Conservation (phyloP, 64 coral and sea anemone genomes). For the Cladopsammia gracilis region DNA sequence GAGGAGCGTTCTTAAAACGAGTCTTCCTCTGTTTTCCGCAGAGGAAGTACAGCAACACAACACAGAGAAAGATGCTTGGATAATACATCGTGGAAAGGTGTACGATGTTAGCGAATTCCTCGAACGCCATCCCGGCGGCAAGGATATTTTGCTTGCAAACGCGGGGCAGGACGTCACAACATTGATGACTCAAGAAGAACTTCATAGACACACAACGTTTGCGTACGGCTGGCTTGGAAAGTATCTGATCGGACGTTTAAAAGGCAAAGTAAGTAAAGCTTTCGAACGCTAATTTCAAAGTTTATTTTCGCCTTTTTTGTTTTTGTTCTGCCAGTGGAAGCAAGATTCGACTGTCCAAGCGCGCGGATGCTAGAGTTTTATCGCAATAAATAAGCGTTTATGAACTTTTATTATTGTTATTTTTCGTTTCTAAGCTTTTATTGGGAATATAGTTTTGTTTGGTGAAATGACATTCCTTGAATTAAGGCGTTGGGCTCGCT, state of each 20-base stretch:
- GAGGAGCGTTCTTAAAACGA: not conserved
- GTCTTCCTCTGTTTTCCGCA: conserved; percentile 55
- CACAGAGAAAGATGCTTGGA: conserved; percentile 81
- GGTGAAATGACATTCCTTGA: not conserved
- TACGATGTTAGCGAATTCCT: conserved; percentile 94
- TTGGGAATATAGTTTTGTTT: not conserved
- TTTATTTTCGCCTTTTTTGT: no score
- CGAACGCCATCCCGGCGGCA: conserved; percentile 91
- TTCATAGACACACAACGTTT: conserved; percentile 87
- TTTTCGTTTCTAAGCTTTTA: no score
- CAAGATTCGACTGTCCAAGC: no score
- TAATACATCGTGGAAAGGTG: conserved; percentile 87
- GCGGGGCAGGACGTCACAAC: conserved; percentile 87
- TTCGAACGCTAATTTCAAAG: not conserved
- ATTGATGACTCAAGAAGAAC: conserved; percentile 81
- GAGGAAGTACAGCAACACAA: conserved; percentile 85
- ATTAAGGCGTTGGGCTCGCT: no score
- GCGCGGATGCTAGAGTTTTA: no score
- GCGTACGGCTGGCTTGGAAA: conserved; percentile 97
- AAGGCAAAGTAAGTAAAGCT: conserved; percentile 67
- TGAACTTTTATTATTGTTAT: no score
- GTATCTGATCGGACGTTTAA: conserved; percentile 88
- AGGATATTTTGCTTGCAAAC: conserved; percentile 84
- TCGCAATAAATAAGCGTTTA: no score
- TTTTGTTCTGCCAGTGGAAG: no score